phyloP scores from a whole-genome alignment of 37 sponge, comb jelly and placozoan genomes.

The Oscarella lobularis region DNA sequence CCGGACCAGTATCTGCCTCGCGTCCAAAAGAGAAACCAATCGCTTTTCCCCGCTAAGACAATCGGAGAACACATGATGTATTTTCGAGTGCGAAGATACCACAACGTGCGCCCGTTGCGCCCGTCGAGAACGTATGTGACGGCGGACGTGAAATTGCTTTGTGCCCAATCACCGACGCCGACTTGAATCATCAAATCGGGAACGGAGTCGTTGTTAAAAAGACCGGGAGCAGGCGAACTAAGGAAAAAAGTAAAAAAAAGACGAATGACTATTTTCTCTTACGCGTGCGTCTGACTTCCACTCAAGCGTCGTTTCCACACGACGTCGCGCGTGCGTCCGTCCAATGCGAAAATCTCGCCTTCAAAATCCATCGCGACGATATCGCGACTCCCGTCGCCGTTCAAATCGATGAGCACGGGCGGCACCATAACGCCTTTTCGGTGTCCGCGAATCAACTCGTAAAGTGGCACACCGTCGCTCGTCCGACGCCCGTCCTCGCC shows the following conservation, averaged over 20 bases:
- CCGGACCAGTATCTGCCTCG: neutral
- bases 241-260: neutral
- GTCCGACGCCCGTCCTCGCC: neutral
- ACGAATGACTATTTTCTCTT: neutral
- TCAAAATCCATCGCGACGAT: conserved; percentile 32
- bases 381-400: conserved; percentile 30
- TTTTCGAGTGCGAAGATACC: conserved; percentile 30
- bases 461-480: neutral
- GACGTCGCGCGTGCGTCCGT: conserved; percentile 19
- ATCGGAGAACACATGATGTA: neutral
- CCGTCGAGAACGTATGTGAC: conserved; percentile 48
- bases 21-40: neutral
- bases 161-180: conserved; percentile 43
- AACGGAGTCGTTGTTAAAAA: conserved; percentile 37
- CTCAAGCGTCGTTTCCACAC: conserved; percentile 43
- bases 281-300: conserved; percentile 65
- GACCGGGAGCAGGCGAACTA: conserved; percentile 57
- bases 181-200: conserved; percentile 50
- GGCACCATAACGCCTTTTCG: conserved; percentile 53
- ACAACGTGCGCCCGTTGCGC: conserved; percentile 23
- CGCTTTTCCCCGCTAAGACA: neutral
- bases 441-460: conserved; percentile 6
- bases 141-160: conserved; percentile 29
- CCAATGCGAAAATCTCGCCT: conserved; percentile 22
- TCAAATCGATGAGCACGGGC: conserved; percentile 55